These are phyloP conservation scores for Brachyistius frenatus DNA, from an alignment of 2,113 vertebrate genomes.

Conservation along the genomic window DNA sequence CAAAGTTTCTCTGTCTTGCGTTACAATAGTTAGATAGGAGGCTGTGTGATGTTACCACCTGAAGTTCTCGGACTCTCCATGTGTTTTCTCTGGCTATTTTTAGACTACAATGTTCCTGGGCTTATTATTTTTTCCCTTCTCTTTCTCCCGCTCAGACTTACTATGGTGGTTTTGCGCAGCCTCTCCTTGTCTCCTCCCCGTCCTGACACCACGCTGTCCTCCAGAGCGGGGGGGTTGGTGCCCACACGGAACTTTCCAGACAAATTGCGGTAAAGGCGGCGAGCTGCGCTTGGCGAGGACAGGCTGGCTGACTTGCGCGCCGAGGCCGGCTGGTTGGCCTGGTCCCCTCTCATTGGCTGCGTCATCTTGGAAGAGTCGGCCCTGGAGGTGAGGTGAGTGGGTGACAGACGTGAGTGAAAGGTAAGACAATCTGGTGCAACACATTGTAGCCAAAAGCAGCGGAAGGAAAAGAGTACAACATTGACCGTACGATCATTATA, in stretches of 20 bases:
- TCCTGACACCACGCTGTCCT: constrained; percentile 85
- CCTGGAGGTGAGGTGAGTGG: constrained; percentile 77
- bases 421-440: constrained; percentile 18
- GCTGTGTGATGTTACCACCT: constrained; percentile 17
- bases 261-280: constrained; percentile 93
- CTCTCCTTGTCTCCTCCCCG: constrained; percentile 88
- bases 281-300: constrained; percentile 90
- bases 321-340: constrained; percentile 81
- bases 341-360: constrained; percentile 87
- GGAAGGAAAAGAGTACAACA: background rate
- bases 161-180: constrained; percentile 88
- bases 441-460: background rate
- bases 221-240: constrained; percentile 84
- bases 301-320: constrained; percentile 86
- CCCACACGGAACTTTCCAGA: constrained; percentile 93
- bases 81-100: constrained; percentile 62
- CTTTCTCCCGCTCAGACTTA: constrained; percentile 74
- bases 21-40: background rate
- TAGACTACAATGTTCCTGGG: constrained; percentile 49
- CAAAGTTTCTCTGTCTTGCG: background rate
- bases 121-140: constrained; percentile 64
- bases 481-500: background rate
- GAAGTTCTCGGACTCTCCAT: constrained; percentile 15
- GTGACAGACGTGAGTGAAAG: constrained; percentile 10
- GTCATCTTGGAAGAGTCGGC: constrained; percentile 91